Conservation (phyloP, 2,888 invertebrate species). For the Cephonodes hylas region DNA sequence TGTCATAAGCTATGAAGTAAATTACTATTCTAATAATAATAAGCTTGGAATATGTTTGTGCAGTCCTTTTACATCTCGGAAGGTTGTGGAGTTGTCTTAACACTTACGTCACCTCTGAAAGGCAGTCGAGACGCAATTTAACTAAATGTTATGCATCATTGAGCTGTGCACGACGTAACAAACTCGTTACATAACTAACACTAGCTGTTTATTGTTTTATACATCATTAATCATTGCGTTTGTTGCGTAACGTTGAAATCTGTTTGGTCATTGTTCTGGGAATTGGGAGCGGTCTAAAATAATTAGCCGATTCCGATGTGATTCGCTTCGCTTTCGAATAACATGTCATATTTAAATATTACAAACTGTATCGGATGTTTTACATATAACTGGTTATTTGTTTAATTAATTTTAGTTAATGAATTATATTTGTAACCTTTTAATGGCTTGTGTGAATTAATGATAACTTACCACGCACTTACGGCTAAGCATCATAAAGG, state of each 20-base stretch:
- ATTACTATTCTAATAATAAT: too few relatives aligned
- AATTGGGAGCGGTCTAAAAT: not conserved
- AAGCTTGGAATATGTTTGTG: not conserved
- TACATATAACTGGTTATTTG: too few relatives aligned
- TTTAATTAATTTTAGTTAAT: too few relatives aligned
- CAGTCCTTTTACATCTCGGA: constrained; percentile 20
- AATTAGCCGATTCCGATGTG: not conserved
- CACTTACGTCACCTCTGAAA: constrained; percentile 36
- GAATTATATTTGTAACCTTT: too few relatives aligned
- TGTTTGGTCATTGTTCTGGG: not conserved
- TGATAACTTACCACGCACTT: too few relatives aligned
- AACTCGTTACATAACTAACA: not conserved
- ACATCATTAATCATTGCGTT: not conserved
- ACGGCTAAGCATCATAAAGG: too few relatives aligned
- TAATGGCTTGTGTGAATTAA: too few relatives aligned
- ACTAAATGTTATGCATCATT: constrained; percentile 31
- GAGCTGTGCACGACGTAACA: constrained; percentile 8
- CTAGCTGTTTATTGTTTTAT: not conserved
- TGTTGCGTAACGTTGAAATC: not conserved
- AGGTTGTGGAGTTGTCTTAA: constrained; percentile 31
- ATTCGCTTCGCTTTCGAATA: too few relatives aligned
- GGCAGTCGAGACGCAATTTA: constrained; percentile 22
- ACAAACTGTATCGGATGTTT: too few relatives aligned
- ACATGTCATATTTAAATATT: not conserved
- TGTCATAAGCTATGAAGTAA: too few relatives aligned